Conservation (phyloP, 2,113 vertebrate species). For the Centrocercus urophasianus region DNA sequence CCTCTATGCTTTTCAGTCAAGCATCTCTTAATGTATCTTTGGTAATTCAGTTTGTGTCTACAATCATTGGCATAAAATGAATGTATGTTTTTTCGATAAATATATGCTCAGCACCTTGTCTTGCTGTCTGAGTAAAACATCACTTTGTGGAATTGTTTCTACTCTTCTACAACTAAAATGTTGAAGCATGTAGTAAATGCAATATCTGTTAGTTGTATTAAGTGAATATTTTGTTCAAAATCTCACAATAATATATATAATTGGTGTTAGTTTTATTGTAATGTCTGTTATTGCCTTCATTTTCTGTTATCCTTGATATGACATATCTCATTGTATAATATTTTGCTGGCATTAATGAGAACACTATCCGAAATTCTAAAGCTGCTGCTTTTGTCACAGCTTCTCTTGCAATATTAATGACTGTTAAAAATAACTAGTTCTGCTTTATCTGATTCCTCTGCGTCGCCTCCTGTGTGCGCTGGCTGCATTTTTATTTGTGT, state of each 20-base stretch:
- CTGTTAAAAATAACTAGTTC: slow-evolving; percentile 25
- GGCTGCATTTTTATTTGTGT: slow-evolving; percentile 28
- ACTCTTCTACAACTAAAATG: background rate
- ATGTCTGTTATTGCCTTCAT: background rate
- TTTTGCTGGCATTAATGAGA: slow-evolving; percentile 2
- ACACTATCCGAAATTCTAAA: background rate
- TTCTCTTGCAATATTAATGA: slow-evolving; percentile 37
- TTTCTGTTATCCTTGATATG: background rate
- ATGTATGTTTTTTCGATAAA: background rate
- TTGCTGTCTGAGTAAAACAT: background rate
- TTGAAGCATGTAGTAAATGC: background rate
- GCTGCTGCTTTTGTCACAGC: background rate
- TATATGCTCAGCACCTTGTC: background rate
- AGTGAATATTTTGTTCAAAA: background rate
- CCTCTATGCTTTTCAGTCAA: background rate
- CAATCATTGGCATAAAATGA: background rate
- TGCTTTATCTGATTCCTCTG: background rate
- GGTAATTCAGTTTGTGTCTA: background rate
- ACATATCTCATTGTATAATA: background rate
- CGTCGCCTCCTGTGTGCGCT: background rate
- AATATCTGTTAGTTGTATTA: background rate
- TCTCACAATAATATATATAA: background rate
- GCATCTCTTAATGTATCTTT: background rate
- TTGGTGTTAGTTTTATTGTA: background rate
- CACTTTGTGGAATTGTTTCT: background rate